Base-by-base conservation (phyloP, 2,797 vertebrate species). In the Salmo trutta region DNA sequence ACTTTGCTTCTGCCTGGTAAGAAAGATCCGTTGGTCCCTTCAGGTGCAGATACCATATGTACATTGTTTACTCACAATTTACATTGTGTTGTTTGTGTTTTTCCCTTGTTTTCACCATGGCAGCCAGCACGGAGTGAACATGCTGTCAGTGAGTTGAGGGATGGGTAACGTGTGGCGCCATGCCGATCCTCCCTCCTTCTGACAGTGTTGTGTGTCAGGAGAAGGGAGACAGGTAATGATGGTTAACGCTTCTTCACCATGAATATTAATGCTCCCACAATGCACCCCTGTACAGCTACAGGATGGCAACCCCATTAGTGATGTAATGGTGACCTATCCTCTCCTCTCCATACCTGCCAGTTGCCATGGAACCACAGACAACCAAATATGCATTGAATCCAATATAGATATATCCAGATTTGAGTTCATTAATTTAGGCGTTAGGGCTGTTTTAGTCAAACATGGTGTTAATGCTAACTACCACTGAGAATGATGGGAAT, bases 51-150 rank as follows among this genome's bases (percentile, higher is more conserved):
- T 92, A 94, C 94, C 94, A 93, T 94, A 92, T 93, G 94, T 95
- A 94, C 94, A 92, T 94, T 97, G 95, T 97, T 97, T 97, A 96
- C 95, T 95, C 93, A 66, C 91, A 91, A 94, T 95, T 96, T 95
- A 96, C 95, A 94, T 93, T 92, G 93, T 94, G 90, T 93, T 94
- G 91, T 95, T 95, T 95, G 93, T 87, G 93, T 95, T 86, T 79
- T 75, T 33, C 36, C 16, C 59, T 29, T 91, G 91, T 77, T 92
- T 93, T 92, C 90, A 84, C 90, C 52, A 87, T 83, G 85, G 21
- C 59, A 64, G 10, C 59, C 59, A 24, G 59, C 88, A 85, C 88
- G 82, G 90, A 91, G 88, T 71, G 82, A 84, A 78, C 29, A 19
- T 36, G 75, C 83, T 86, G 71, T 75, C 78, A 83, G 85, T 80